Evolutionary conservation across 2,797 vertebrate species (phyloP).

Genomic region (Urophycis tenuis): DNA sequence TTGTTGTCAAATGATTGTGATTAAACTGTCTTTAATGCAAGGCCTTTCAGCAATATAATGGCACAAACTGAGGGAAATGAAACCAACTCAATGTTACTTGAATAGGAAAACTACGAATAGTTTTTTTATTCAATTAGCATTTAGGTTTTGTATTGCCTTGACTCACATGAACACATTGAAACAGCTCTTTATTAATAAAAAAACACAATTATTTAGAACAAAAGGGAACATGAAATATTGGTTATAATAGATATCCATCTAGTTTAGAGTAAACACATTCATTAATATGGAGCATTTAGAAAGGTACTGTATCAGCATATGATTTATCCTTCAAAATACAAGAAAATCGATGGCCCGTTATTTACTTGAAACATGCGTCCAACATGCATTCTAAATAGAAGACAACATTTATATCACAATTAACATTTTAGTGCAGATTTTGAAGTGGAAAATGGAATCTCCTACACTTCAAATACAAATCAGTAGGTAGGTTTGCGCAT

Average conservation of each 20-base stretch:
- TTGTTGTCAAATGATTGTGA: background rate
- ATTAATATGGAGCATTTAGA: conserved; percentile 31
- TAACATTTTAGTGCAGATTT: background rate
- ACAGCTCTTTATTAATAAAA: background rate
- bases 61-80: background rate
- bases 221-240: background rate
- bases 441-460: background rate
- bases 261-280: background rate
- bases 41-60: background rate
- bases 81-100: background rate
- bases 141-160: background rate
- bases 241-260: background rate
- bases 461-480: conserved; percentile 29
- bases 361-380: background rate
- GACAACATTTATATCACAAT: background rate
- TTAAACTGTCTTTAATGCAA: background rate
- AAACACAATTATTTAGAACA: conserved; percentile 35
- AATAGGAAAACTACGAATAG: background rate
- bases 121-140: background rate
- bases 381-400: background rate
- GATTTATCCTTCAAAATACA: background rate
- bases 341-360: background rate
- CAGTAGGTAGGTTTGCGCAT: conserved; percentile 88
- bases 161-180: background rate
- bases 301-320: conserved; percentile 5